A percentile compares a stretch with the other conserved stretches of the same genome.
These are phyloP conservation scores for Boloria selene DNA, from an alignment of 2,888 invertebrate genomes.

Conservation along the genomic window DNA sequence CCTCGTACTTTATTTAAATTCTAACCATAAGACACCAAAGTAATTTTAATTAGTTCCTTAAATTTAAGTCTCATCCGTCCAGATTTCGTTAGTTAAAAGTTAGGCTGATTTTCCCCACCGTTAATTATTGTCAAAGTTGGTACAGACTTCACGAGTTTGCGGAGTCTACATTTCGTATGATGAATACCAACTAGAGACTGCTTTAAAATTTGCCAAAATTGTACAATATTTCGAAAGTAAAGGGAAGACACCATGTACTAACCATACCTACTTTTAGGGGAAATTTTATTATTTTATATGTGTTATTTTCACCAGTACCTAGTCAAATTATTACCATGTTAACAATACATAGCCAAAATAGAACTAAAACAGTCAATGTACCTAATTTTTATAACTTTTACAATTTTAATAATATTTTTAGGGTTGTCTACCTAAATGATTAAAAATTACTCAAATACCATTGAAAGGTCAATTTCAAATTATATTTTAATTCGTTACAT, in stretches of 20 bases:
- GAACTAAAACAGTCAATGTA: too few species aligned
- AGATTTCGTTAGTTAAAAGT: slow-evolving; percentile 36
- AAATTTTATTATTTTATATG: too few species aligned
- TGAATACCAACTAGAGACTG: slow-evolving; percentile 35
- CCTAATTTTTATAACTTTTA: too few species aligned
- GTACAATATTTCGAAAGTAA: slow-evolving; percentile 27
- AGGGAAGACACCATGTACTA: background rate
- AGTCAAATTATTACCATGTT: too few species aligned
- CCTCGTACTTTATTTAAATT: background rate
- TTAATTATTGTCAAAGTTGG: slow-evolving; percentile 40
- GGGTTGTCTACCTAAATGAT: too few species aligned
- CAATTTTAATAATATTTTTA: too few species aligned
- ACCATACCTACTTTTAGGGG: background rate
- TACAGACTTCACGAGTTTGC: slow-evolving; percentile 32
- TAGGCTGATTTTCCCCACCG: slow-evolving; percentile 37
- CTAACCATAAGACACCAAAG: background rate
- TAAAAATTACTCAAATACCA: too few species aligned
- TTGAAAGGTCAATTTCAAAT: too few species aligned
- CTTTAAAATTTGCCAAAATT: slow-evolving; percentile 33
- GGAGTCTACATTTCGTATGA: slow-evolving; percentile 37
- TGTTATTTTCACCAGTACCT: background rate
- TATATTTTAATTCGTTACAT: too few species aligned
- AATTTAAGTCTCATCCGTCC: slow-evolving; percentile 32
- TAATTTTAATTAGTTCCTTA: slow-evolving; percentile 24
- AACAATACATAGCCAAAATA: too few species aligned